Evolutionary conservation across 2,797 vertebrate genomes (phyloP).

Genomic region (Micrastur ruficollis): DNA sequence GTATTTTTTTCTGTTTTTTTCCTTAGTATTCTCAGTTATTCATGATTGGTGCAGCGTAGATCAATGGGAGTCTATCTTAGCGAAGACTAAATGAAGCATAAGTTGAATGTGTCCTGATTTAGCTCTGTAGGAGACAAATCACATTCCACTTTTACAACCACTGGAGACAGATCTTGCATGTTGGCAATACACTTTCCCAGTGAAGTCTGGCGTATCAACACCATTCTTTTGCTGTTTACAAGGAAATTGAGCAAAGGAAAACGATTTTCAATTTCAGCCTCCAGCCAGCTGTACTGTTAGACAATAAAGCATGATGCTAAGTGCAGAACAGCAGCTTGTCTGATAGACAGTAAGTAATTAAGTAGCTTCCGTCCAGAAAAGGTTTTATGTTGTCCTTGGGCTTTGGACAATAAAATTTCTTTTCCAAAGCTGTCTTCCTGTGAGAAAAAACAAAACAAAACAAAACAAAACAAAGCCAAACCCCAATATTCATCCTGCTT

Average conservation of each 20-base stretch:
- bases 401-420: background rate
- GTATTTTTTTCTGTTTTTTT: background rate
- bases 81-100: background rate
- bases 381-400: background rate
- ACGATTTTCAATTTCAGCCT: slow-evolving; percentile 36
- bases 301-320: slow-evolving; percentile 29
- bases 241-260: slow-evolving; percentile 56
- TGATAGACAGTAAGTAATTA: background rate
- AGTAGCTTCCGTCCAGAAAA: background rate
- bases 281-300: background rate
- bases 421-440: background rate
- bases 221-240: slow-evolving; percentile 45
- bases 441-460: background rate
- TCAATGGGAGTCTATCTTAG: background rate
- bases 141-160: background rate
- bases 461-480: background rate
- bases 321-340: slow-evolving; percentile 20
- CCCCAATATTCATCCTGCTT: background rate
- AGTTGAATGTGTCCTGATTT: slow-evolving; percentile 21
- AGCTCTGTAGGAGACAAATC: slow-evolving; percentile 9
- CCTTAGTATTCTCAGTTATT: background rate
- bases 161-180: background rate
- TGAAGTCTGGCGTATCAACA: background rate
- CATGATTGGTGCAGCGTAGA: background rate
- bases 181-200: background rate